Evolutionary conservation across 2,888 invertebrate genomes (phyloP), one percentile per base, ranked within the genome.

Genomic region (Eretmocerus hayati): DNA sequence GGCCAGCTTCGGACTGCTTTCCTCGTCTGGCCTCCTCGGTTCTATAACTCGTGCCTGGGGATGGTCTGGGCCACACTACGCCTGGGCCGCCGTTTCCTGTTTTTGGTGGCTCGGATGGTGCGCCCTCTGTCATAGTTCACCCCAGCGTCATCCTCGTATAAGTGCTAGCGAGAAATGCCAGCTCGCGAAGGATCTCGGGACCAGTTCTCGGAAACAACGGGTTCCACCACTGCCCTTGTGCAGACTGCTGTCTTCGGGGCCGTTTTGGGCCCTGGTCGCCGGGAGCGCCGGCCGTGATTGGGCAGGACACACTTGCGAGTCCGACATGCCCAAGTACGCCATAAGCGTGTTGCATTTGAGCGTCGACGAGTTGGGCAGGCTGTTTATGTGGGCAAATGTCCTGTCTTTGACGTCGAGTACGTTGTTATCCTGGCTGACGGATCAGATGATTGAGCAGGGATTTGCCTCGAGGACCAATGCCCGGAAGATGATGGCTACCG

Each of bases 61-160:
- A 18, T 89, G 88, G 88, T 77, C 81, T 11, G 79, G 81, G 0
- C 87, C 88, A 2, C 90, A 90, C 70, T 90, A 89, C 62, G 74
- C 88, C 20, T 88, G 88, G 63, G 90, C 89, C 15, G 76, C 77
- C 4, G 60, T 85, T 5, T 87, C 86, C 11, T 72, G 86, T 3
- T 39, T 85, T 1, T 89, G 88, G 88, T 87, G 83, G 58, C 64
- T 81, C 41, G 61, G 84, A 48, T 85, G 83, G 77, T 78, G 80
- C 3, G 11, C 63, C 1, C 40, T 66, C 0, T 66, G 71, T 40
- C 71, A 64, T 56, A 71, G 66, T 53, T 65, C 59, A 41, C 73
- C 73, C 0, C 56, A 63, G 9, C 62, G 64, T 21, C 72, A 73
- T 56, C 72, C 72, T 2, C 70, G 67, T 50, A 73, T 73, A 20